Evolutionary conservation across 2,888 invertebrate genomes (phyloP).

Genomic region (Nephrotoma flavescens): DNA sequence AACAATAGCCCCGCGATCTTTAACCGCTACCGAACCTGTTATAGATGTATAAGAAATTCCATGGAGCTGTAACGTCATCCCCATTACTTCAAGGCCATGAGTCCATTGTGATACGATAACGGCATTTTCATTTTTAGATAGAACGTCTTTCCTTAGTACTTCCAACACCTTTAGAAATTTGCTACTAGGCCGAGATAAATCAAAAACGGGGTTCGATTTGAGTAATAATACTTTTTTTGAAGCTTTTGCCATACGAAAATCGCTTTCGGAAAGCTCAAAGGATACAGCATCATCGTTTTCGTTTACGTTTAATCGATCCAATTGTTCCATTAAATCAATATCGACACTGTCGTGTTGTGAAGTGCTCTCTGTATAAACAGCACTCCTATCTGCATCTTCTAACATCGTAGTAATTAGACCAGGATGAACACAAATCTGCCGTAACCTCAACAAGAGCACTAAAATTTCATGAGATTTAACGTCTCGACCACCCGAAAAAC

Average conservation of each 20-base stretch:
- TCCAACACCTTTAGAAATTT: conserved; percentile 47
- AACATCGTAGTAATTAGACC: conserved; percentile 56
- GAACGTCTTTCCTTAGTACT: conserved; percentile 38
- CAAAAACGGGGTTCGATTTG: conserved; percentile 57
- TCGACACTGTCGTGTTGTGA: conserved; percentile 30
- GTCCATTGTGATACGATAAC: conserved; percentile 93
- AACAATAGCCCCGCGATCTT: conserved; percentile 54
- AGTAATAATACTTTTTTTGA: conserved; percentile 47
- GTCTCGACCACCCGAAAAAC: conserved; percentile 39
- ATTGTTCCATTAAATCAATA: conserved; percentile 45
- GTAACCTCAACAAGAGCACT: conserved; percentile 64
- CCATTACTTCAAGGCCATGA: conserved; percentile 58
- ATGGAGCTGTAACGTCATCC: conserved; percentile 39
- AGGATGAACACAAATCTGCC: conserved; percentile 85
- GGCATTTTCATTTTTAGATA: conserved; percentile 47
- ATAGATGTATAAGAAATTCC: conserved; percentile 47
- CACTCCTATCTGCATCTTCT: conserved; percentile 28
- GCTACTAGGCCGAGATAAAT: conserved; percentile 42
- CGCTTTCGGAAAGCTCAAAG: background rate
- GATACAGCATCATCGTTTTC: conserved; percentile 13
- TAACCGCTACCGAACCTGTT: conserved; percentile 59
- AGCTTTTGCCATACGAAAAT: conserved; percentile 35
- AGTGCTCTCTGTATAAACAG: conserved; percentile 24
- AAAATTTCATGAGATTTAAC: conserved; percentile 56
- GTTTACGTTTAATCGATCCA: conserved; percentile 44